Percentiles rank a stretch among this genome's conserved stretches.
These are phyloP conservation scores for Leptocoma aspasia DNA, from an alignment of 2,113 vertebrate species.

Conservation along the genomic window DNA sequence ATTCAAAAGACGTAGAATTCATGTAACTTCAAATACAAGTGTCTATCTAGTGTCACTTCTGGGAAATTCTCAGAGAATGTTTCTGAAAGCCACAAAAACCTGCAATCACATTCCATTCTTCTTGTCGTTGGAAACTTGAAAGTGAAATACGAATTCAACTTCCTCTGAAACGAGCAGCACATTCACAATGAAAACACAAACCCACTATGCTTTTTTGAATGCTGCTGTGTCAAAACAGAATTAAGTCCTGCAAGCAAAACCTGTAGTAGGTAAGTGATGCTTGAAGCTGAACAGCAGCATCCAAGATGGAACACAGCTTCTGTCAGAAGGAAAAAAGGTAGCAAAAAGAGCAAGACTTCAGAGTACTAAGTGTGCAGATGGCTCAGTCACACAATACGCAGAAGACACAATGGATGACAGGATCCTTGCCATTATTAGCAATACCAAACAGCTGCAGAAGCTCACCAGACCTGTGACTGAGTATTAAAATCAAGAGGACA, in stretches of 20 bases:
- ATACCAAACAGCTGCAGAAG: background rate
- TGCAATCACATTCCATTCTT: background rate
- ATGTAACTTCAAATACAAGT: background rate
- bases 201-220: background rate
- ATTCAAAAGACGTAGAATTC: background rate
- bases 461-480: background rate
- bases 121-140: background rate
- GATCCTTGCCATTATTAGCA: background rate
- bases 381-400: background rate
- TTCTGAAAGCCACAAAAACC: background rate
- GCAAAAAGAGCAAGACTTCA: background rate
- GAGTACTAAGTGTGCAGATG: background rate
- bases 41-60: background rate
- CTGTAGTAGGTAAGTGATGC: background rate
- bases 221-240: conserved; percentile 31
- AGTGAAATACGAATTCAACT: background rate
- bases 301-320: conserved; percentile 36
- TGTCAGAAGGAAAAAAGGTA: background rate
- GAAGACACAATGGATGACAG: conserved; percentile 24
- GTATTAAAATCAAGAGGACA: background rate
- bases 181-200: conserved; percentile 22
- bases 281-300: conserved; percentile 26
- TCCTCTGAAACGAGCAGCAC: conserved; percentile 8
- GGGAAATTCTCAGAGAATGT: background rate
- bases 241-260: conserved; percentile 32